Evolutionary conservation across 2,797 vertebrate genomes (phyloP), one percentile per base, ranked within the genome.

Genomic region (Falco columbarius): DNA sequence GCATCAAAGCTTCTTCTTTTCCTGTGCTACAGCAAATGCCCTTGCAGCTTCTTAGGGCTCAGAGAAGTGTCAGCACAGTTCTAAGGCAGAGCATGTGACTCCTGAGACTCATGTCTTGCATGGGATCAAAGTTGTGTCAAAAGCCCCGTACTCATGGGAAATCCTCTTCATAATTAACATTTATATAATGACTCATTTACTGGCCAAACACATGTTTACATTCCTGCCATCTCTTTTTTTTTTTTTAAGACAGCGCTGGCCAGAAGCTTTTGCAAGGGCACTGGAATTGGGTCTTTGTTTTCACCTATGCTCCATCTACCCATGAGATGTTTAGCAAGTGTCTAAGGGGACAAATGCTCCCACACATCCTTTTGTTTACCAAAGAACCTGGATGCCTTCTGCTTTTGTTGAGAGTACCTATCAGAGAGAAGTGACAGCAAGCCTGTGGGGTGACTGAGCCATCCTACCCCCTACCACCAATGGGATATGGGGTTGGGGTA

Each of bases 81-180:
- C 47, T 76, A 90, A 95, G 73, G 70, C 74, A 96, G 59, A 75
- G 51, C 86, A 77, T 68, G 49, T 81, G 81, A 92, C 46, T 94
- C 54, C 52, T 61, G 68, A 93, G 79, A n/a, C 68, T 90, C 73
- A 55, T 71, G 67, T 81, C 74, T 58, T 96, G 79, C 44, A 76
- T 90, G 80, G 89, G 94, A 96, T 94, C 94, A 96, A 91, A 90
- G 92, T 92, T 67, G 76, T 93, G 59, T 71, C 77, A 96, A 95
- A 93, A 91, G 95, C 34, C 66, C 44, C 71, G 59, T 71, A 77
- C 32, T 76, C 91, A 63, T 62, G 72, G 82, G 94, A 97, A 96
- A 92, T 89, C 34, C 40, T 95, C 49, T 91, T 77, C 74, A 71
- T 86, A 91, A 97, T 89, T 95, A 93, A 61, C 79, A 86, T 94